phyloP scores from a whole-genome alignment of 2,113 vertebrate genomes.

The Nerophis lumbriciformis region DNA sequence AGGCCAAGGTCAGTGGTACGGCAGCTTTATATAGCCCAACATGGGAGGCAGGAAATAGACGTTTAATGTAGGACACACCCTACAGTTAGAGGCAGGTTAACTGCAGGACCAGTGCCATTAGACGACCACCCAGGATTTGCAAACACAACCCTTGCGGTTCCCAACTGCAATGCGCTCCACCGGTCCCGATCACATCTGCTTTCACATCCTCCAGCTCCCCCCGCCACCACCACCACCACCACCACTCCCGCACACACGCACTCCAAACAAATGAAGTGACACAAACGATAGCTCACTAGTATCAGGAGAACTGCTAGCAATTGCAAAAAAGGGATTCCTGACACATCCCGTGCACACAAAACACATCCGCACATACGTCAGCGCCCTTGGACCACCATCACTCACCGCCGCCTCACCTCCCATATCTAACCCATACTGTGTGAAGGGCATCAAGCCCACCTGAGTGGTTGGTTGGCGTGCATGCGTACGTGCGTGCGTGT shows the following conservation, averaged over 20 bases:
- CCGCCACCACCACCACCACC: constrained; percentile 2
- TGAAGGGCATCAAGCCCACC: constrained; percentile 71
- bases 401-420: constrained; percentile 58
- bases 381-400: constrained; percentile 66
- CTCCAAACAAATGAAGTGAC: constrained; percentile 66
- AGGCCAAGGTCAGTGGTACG: constrained; percentile 73
- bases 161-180: constrained; percentile 58
- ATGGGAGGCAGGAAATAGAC: constrained; percentile 75
- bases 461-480: constrained; percentile 26
- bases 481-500: constrained; percentile 34
- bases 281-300: constrained; percentile 64
- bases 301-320: constrained; percentile 66
- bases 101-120: constrained; percentile 70
- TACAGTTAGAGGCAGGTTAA: constrained; percentile 74
- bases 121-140: constrained; percentile 71
- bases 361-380: constrained; percentile 59
- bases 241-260: constrained; percentile 25
- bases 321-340: constrained; percentile 60
- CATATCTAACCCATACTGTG: constrained; percentile 64
- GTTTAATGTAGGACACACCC: constrained; percentile 74
- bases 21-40: constrained; percentile 71
- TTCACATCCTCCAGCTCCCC: constrained; percentile 58
- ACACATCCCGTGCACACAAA: constrained; percentile 50
- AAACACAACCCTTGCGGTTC: constrained; percentile 62
- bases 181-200: constrained; percentile 64